phyloP scores from a whole-genome alignment of 2,113 vertebrate genomes.

The Tychaedon coryphoeus region DNA sequence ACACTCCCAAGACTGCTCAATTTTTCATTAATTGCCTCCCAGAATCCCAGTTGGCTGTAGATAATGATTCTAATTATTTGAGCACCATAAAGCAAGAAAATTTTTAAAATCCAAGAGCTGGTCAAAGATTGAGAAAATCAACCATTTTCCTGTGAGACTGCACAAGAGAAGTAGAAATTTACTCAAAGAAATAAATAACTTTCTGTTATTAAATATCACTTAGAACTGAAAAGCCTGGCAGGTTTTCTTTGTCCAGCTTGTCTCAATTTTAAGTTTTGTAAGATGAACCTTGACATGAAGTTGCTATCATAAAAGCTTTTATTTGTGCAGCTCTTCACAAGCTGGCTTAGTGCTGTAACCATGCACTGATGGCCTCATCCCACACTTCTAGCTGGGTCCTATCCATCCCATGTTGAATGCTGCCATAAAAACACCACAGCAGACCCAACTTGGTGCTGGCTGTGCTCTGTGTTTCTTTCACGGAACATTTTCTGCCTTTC shows the following conservation, averaged over 20 bases:
- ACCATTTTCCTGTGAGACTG: neutral
- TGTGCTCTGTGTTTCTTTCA: neutral
- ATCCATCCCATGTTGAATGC: neutral
- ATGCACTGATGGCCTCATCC: neutral
- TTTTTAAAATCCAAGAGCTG: neutral
- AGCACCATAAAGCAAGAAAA: neutral
- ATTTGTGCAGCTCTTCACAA: neutral
- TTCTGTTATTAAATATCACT: neutral
- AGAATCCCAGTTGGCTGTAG: neutral
- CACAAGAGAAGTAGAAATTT: neutral
- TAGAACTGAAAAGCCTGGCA: neutral
- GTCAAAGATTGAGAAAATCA: neutral
- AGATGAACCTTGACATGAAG: neutral
- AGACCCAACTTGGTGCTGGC: neutral
- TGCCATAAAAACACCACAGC: neutral
- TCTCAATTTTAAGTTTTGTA: neutral
- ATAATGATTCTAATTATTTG: neutral
- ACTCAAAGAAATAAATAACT: neutral
- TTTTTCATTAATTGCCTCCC: neutral
- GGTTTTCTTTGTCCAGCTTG: neutral
- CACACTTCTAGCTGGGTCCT: neutral
- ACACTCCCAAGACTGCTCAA: neutral
- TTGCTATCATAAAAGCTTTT: rapidly evolving
- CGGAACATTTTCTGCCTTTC: neutral
- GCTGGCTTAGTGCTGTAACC: neutral